Conservation (phyloP, 2,113 vertebrate species). For the Carassius carassius region DNA sequence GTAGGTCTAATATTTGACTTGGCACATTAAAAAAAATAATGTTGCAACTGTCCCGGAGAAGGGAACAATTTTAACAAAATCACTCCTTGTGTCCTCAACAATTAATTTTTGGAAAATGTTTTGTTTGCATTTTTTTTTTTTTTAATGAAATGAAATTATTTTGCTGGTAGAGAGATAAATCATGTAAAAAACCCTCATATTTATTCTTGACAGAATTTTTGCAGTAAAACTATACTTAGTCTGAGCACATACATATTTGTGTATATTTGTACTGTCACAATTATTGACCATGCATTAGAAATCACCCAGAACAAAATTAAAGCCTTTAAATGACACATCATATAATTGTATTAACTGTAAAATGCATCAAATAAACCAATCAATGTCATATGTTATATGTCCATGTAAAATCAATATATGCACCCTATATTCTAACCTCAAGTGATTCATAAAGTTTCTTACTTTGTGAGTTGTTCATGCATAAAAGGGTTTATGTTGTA, state of each 20-base stretch:
- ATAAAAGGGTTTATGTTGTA: background rate
- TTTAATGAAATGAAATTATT: too few species aligned
- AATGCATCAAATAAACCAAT: background rate
- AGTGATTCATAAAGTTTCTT: background rate
- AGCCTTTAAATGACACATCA: background rate
- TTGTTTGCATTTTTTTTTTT: background rate
- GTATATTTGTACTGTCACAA: background rate
- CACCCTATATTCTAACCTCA: background rate
- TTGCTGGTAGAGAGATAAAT: background rate
- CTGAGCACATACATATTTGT: background rate
- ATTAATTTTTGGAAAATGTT: background rate
- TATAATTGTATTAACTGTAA: background rate
- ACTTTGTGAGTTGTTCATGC: background rate
- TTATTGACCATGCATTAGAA: background rate
- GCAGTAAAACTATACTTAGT: background rate
- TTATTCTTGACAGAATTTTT: background rate
- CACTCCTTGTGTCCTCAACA: background rate
- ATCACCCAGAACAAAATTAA: background rate
- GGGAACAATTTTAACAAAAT: too few species aligned
- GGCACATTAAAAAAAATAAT: too few species aligned
- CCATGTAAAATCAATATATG: background rate
- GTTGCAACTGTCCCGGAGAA: too few species aligned
- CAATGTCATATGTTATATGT: background rate
- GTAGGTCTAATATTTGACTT: too few species aligned
- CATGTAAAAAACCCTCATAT: background rate